These are phyloP conservation scores for Teinopalpus imperialis DNA, from an alignment of 2,888 invertebrate genomes.

Conservation along the genomic window DNA sequence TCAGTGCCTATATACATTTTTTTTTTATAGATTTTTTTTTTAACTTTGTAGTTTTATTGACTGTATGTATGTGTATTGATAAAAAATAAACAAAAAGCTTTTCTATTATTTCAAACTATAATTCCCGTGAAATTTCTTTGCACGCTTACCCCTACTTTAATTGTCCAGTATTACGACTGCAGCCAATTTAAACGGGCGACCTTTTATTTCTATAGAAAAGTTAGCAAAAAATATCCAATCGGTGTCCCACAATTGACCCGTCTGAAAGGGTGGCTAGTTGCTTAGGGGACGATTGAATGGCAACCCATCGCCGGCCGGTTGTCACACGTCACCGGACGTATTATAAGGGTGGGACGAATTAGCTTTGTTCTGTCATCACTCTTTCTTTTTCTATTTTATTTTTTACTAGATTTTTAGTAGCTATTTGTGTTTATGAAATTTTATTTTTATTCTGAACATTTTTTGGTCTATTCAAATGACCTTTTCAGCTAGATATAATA, in stretches of 20 bases:
- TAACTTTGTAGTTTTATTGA: no score
- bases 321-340: slow-evolving; percentile 44
- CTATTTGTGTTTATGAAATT: no score
- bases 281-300: slow-evolving; percentile 28
- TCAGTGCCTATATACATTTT: no score
- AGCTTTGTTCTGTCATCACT: slow-evolving; percentile 33
- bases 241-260: slow-evolving; percentile 34
- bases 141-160: background rate
- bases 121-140: slow-evolving; percentile 8
- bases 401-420: background rate
- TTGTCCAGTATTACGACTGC: slow-evolving; percentile 12
- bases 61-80: no score
- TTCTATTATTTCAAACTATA: background rate
- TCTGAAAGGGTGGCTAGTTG: slow-evolving; percentile 35
- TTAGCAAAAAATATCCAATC: slow-evolving; percentile 24
- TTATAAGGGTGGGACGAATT: slow-evolving; percentile 41
- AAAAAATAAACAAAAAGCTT: no score
- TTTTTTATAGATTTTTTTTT: no score
- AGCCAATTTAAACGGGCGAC: slow-evolving; percentile 21
- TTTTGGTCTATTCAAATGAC: no score
- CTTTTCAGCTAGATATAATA: no score
- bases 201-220: slow-evolving; percentile 22
- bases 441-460: no score
- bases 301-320: slow-evolving; percentile 36
- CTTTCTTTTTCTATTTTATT: slow-evolving; percentile 34